phyloP scores from a whole-genome alignment of 2,888 invertebrate genomes.

The Torymus tubicola region DNA sequence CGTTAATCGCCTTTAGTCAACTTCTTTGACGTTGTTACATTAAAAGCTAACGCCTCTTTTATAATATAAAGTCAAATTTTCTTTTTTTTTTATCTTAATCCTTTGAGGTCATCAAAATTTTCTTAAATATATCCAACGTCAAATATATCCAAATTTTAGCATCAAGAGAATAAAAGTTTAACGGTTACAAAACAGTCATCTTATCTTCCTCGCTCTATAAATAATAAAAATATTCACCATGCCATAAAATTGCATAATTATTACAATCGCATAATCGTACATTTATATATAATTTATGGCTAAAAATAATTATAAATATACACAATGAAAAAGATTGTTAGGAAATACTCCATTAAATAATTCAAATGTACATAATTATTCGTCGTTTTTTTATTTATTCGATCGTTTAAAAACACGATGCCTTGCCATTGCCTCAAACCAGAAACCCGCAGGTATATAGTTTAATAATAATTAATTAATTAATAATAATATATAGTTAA shows the following conservation, averaged over 20 bases:
- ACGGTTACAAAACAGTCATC: slow-evolving; percentile 65
- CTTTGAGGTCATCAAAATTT: slow-evolving; percentile 52
- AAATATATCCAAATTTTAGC: slow-evolving; percentile 57
- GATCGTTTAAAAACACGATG: slow-evolving; percentile 59
- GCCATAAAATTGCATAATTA: slow-evolving; percentile 67
- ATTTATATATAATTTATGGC: slow-evolving; percentile 65
- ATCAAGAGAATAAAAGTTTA: slow-evolving; percentile 55
- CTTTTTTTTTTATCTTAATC: slow-evolving; percentile 39
- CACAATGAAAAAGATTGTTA: slow-evolving; percentile 74
- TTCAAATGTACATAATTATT: slow-evolving; percentile 72
- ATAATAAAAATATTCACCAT: slow-evolving; percentile 68
- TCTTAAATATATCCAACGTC: slow-evolving; percentile 54
- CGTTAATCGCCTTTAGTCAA: slow-evolving; percentile 63
- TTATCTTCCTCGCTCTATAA: slow-evolving; percentile 63
- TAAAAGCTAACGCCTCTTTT: slow-evolving; percentile 69
- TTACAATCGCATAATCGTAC: slow-evolving; percentile 65
- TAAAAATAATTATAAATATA: slow-evolving; percentile 74
- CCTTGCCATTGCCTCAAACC: slow-evolving; percentile 61
- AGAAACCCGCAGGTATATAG: slow-evolving; percentile 36
- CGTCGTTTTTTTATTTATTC: slow-evolving; percentile 57
- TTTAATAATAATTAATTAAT: neutral
- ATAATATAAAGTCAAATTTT: slow-evolving; percentile 55
- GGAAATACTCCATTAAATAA: slow-evolving; percentile 72
- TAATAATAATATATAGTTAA: slow-evolving; percentile 28
- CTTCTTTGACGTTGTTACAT: slow-evolving; percentile 65